These are phyloP conservation scores for Beris morrisii DNA, from an alignment of 2,888 invertebrate species.

Conservation along the genomic window DNA sequence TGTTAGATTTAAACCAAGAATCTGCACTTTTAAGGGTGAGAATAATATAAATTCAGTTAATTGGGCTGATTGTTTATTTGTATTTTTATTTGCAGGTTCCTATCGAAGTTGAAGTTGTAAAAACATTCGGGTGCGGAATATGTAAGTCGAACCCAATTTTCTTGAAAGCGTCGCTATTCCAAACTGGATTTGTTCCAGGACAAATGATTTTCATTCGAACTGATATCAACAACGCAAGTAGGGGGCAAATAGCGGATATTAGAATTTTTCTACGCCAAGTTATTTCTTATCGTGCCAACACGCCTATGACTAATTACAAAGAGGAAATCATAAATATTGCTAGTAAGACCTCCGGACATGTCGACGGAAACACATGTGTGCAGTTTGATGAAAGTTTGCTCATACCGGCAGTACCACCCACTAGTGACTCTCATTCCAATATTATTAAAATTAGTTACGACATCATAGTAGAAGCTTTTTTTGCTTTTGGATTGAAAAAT, in stretches of 20 bases:
- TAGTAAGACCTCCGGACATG: conserved; percentile 1
- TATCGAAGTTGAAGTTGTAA: conserved; percentile 35
- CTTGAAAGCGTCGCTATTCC: conserved; percentile 46
- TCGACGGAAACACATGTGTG: conserved; percentile 35
- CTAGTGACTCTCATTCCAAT: conserved; percentile 41
- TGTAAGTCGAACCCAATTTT: conserved; percentile 46
- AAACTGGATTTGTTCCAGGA: conserved; percentile 53
- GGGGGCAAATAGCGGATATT: neutral
- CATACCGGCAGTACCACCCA: conserved; percentile 54
- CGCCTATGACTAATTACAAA: conserved; percentile 3
- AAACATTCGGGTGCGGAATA: conserved; percentile 49
- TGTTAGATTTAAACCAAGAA: conserved; percentile 69
- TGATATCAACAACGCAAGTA: neutral
- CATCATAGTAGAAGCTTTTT: conserved; percentile 39
- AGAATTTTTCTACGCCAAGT: conserved; percentile 13
- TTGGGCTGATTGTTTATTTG: neutral
- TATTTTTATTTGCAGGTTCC: conserved; percentile 16
- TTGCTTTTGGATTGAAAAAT: conserved; percentile 49
- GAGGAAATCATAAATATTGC: conserved; percentile 9
- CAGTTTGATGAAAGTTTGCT: conserved; percentile 47
- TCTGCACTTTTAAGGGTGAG: conserved; percentile 50
- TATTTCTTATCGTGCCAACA: conserved; percentile 4
- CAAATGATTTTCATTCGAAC: conserved; percentile 48
- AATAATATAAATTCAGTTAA: neutral
- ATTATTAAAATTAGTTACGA: conserved; percentile 26